A percentile compares a stretch with the other conserved stretches of the same genome.
phyloP scores from a whole-genome alignment of 2,113 vertebrate species.

The Anser cygnoides region DNA sequence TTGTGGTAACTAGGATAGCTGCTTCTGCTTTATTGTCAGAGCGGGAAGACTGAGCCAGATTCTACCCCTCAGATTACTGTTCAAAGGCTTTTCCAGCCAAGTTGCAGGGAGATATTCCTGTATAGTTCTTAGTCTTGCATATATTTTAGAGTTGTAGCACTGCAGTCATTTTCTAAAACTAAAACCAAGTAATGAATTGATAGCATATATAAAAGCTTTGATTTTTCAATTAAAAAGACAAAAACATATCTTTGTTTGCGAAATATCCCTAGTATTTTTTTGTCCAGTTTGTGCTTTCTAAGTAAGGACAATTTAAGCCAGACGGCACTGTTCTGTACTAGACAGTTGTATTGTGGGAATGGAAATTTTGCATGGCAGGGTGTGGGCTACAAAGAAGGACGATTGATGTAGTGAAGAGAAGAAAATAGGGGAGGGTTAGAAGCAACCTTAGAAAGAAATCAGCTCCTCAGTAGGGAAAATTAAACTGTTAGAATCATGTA shows the following conservation, averaged over 20 bases:
- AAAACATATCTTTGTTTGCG: not conserved
- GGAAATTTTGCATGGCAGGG: not conserved
- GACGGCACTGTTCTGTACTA: not conserved
- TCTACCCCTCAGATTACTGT: not conserved
- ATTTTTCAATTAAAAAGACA: not conserved
- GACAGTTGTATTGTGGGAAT: not conserved
- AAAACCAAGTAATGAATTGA: not conserved
- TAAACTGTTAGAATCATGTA: not conserved
- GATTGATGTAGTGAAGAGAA: not conserved
- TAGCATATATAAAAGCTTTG: not conserved
- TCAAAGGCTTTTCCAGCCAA: not conserved
- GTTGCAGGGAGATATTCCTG: not conserved
- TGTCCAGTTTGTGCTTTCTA: not conserved
- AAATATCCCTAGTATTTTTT: not conserved
- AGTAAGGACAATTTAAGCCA: not conserved
- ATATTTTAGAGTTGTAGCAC: not conserved
- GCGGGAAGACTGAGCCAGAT: not conserved
- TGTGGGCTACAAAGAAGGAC: not conserved
- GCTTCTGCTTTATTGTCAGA: not conserved
- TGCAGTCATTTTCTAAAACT: not conserved
- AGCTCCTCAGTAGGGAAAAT: not conserved
- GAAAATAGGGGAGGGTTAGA: not conserved
- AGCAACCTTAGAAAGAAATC: not conserved
- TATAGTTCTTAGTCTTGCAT: not conserved
- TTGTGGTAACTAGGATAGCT: not conserved